Evolutionary conservation across 2,888 invertebrate genomes (phyloP), one percentile per base, ranked within the genome.

Genomic region (Epistrophe eligans): DNA sequence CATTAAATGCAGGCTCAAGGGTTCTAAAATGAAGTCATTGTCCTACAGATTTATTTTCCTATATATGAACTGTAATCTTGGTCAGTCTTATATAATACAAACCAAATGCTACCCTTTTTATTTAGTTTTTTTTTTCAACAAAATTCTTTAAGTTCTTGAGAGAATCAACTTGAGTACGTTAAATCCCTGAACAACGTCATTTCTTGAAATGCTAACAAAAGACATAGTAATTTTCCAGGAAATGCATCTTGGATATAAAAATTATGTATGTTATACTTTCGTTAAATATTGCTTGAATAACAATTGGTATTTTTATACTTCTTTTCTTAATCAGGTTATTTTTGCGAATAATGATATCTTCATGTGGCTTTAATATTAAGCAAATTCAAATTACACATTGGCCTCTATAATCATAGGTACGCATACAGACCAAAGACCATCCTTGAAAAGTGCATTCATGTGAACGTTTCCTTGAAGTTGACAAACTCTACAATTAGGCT

Each of bases 1-100:
- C 91, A 76, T 71, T 52, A 80, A 60, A 66, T 38, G 32, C 45
- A 32, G 43, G 43, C 70, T 57, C 77, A 58, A 28, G 74, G 70
- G 82, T 71, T 45, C 48, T 43, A 32, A 38, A 50, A 52, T 52
- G 38, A 60, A 72, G 80, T 84, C 84, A 84, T 77, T 84, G 80
- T 71, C 74, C 84, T 81, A 13, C 15, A 19, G n/a, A 62, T 11
- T 35, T 15, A 48, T 70, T 43, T 67, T 84, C 1, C 4, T 2
- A 38, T 71, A 38, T 71, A 50, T 60, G 57, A 70, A 38, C 7
- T 9, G 28, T 15, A 19, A 58, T 43, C 43, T 15, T 48, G 32
- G 70, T 81, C 84, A 60, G 35, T 67, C 19, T 66, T 19, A 15
- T 8, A 24, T 11, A n/a, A 45, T 45, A 15, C 35, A 58, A 58